Evolutionary conservation across 1,140 invertebrate species (phyloP).

Genomic region (Nephotettix cincticeps): DNA sequence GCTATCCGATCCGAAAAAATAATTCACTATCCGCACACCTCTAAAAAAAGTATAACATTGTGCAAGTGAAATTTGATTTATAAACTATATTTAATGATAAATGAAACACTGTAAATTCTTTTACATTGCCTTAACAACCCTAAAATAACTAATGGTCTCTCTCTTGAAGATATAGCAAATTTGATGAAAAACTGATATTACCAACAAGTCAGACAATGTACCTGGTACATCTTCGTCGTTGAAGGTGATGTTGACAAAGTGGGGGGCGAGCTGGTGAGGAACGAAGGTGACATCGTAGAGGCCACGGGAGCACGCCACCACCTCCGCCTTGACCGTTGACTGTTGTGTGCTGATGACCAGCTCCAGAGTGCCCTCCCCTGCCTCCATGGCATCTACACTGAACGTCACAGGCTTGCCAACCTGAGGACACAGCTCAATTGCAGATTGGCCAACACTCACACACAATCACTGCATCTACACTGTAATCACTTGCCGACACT

Average conservation of each 20-base stretch:
- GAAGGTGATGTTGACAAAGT: slow-evolving; percentile 95
- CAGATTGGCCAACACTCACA: not conserved
- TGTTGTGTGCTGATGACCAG: slow-evolving; percentile 90
- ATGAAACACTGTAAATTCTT: too few species aligned
- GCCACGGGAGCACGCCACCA: slow-evolving; percentile 85
- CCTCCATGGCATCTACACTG: slow-evolving; percentile 92
- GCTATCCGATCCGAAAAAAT: too few species aligned
- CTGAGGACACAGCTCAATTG: slow-evolving; percentile 36
- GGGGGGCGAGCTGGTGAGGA: slow-evolving; percentile 83
- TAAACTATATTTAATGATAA: too few species aligned
- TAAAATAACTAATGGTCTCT: too few species aligned
- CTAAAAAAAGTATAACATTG: too few species aligned
- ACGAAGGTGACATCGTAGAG: slow-evolving; percentile 97
- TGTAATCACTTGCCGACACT: too few species aligned
- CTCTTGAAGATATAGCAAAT: too few species aligned
- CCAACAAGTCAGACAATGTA: slow-evolving; percentile 38
- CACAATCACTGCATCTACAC: too few species aligned
- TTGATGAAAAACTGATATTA: too few species aligned
- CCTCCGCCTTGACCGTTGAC: slow-evolving; percentile 83
- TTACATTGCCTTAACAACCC: too few species aligned
- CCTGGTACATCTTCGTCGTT: slow-evolving; percentile 90
- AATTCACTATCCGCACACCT: too few species aligned
- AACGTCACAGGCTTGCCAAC: slow-evolving; percentile 85
- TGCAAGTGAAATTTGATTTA: too few species aligned
- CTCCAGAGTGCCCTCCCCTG: slow-evolving; percentile 94